phyloP scores from a whole-genome alignment of 2,797 vertebrate genomes.

The Typhlichthys subterraneus region DNA sequence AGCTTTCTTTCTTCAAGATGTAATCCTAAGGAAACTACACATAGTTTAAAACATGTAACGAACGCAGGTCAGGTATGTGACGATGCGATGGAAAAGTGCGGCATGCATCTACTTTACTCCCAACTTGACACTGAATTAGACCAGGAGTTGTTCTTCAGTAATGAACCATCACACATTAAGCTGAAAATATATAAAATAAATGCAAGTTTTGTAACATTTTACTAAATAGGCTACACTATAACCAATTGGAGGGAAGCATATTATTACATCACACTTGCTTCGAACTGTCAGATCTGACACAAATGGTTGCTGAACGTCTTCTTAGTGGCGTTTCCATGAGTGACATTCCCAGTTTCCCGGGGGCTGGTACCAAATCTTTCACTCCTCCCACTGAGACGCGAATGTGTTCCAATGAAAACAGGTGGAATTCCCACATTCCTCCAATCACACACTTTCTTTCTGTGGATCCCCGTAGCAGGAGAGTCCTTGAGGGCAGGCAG shows the following conservation, averaged over 20 bases:
- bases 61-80: background rate
- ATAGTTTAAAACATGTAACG: background rate
- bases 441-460: constrained; percentile 66
- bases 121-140: too few species aligned
- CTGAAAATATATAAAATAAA: too few species aligned
- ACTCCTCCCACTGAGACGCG: constrained; percentile 62
- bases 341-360: background rate
- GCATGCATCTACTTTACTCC: too few species aligned
- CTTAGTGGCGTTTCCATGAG: background rate
- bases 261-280: too few species aligned
- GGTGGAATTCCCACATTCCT: constrained; percentile 72
- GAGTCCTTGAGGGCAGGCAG: constrained; percentile 42
- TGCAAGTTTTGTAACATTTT: too few species aligned
- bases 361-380: constrained; percentile 16
- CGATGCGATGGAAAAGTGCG: too few species aligned
- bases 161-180: too few species aligned
- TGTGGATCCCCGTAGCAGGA: constrained; percentile 12
- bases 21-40: background rate
- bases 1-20: constrained; percentile 5
- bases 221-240: too few species aligned
- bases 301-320: too few species aligned
- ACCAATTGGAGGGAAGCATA: too few species aligned
- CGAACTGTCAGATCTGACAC: too few species aligned
- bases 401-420: constrained; percentile 76
- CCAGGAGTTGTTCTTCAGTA: too few species aligned